Evolutionary conservation across 1,140 invertebrate genomes (phyloP).

Genomic region (Manduca sexta): DNA sequence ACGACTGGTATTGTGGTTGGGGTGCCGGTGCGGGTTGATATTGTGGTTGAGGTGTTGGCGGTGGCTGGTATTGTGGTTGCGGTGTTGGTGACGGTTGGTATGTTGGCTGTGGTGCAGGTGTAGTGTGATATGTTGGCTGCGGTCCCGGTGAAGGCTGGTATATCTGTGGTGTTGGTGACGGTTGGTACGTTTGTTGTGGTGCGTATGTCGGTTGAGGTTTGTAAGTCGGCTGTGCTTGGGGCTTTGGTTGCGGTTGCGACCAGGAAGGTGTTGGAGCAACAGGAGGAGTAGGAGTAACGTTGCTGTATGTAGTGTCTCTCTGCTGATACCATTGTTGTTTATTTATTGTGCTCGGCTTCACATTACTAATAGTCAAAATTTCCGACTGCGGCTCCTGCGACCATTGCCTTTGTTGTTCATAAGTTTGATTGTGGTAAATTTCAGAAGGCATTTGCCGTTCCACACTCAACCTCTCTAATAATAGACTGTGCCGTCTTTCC

Average conservation of each 20-base stretch:
- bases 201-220: conserved; percentile 19
- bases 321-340: conserved; percentile 66
- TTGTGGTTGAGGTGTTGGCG: conserved; percentile 16
- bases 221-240: conserved; percentile 21
- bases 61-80: conserved; percentile 8
- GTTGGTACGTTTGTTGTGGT: conserved; percentile 14
- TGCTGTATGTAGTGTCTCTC: conserved; percentile 40
- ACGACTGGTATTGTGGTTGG: conserved; percentile 26
- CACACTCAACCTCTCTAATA: conserved; percentile 55
- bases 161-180: conserved; percentile 24
- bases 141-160: conserved; percentile 25
- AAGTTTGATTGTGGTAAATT: conserved; percentile 46
- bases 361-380: conserved; percentile 56
- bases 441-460: conserved; percentile 55
- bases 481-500: conserved; percentile 58
- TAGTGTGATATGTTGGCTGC: conserved; percentile 13
- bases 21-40: conserved; percentile 22
- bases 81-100: conserved; percentile 10
- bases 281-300: conserved; percentile 23
- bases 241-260: conserved; percentile 30
- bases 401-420: conserved; percentile 45
- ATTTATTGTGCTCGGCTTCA: conserved; percentile 59
- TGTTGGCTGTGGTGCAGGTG: conserved; percentile 7
- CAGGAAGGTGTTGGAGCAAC: conserved; percentile 17
- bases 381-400: conserved; percentile 56